phyloP scores from a whole-genome alignment of 2,797 vertebrate genomes.

The Pogoniulus pusillus region DNA sequence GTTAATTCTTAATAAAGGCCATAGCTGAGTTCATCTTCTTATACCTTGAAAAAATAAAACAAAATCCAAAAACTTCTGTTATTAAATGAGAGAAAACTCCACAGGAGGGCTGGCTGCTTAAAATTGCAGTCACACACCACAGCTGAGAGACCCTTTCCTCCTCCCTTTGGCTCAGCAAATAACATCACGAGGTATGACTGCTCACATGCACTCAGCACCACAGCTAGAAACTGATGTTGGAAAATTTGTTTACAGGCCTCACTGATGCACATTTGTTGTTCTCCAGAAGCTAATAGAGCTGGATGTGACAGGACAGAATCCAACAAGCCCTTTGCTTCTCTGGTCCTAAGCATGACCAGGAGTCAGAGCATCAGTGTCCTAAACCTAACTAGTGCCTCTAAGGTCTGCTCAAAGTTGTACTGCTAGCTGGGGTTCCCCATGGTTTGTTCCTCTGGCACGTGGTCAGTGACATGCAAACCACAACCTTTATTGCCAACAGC shows the following conservation, averaged over 20 bases:
- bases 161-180: background rate
- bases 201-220: background rate
- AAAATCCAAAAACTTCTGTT: background rate
- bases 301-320: background rate
- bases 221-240: background rate
- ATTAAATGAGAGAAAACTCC: background rate
- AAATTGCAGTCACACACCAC: background rate
- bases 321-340: background rate
- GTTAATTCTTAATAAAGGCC: constrained; percentile 50
- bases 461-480: background rate
- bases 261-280: background rate
- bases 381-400: background rate
- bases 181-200: background rate
- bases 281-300: background rate
- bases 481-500: background rate
- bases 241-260: background rate
- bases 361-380: background rate
- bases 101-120: background rate
- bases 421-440: background rate
- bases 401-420: background rate
- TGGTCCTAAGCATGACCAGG: background rate
- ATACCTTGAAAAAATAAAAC: background rate
- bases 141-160: background rate
- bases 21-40: constrained; percentile 27
- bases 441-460: background rate